Conservation (phyloP, 2,888 invertebrate species). For the Cenopis cana region DNA sequence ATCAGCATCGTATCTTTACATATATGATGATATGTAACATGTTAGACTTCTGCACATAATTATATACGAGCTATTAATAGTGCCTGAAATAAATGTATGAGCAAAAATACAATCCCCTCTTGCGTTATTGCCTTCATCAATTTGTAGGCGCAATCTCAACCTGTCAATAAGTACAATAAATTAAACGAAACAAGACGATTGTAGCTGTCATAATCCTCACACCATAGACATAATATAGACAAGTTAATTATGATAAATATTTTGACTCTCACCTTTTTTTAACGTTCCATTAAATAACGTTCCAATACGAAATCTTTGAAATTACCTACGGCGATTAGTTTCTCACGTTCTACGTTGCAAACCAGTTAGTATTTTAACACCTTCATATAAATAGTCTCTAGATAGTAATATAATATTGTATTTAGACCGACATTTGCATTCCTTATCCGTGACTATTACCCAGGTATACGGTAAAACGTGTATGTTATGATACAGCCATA, state of each 20-base stretch:
- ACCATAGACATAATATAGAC: conserved; percentile 10
- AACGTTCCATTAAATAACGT: conserved; percentile 3
- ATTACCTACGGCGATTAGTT: background rate
- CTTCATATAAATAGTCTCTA: background rate
- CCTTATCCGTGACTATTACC: too few species aligned
- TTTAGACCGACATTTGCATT: background rate
- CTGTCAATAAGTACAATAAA: conserved; percentile 13
- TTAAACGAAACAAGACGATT: background rate
- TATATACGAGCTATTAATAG: background rate
- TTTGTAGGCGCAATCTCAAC: conserved; percentile 10
- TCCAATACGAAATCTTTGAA: conserved; percentile 1
- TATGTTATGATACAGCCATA: background rate
- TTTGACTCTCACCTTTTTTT: background rate
- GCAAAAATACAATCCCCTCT: conserved; percentile 2
- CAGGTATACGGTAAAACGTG: background rate
- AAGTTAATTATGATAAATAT: conserved; percentile 27
- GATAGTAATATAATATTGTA: background rate
- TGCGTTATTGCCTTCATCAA: conserved; percentile 10
- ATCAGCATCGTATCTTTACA: too few species aligned
- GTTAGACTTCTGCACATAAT: background rate
- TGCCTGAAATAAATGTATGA: conserved; percentile 16
- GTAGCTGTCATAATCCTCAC: background rate
- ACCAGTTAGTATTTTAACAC: background rate
- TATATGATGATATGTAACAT: too few species aligned
- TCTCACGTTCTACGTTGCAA: background rate